phyloP scores from a whole-genome alignment of 2,888 invertebrate genomes.

The Molanna angustata region DNA sequence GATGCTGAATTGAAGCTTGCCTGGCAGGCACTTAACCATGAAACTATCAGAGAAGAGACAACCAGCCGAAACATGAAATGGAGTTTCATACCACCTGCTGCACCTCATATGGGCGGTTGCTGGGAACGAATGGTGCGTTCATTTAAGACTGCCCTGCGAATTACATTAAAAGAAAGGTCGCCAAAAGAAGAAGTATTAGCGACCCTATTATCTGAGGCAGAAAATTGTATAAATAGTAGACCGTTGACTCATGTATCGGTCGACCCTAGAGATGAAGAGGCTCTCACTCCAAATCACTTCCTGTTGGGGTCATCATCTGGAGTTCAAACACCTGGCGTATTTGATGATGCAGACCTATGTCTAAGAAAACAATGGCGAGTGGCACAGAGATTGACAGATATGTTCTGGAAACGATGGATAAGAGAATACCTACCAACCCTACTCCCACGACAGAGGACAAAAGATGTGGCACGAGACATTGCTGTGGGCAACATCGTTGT shows the following conservation, averaged over 20 bases:
- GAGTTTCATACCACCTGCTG: slow-evolving; percentile 33
- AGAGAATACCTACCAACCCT: slow-evolving; percentile 31
- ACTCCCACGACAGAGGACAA: slow-evolving; percentile 19
- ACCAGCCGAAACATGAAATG: slow-evolving; percentile 20
- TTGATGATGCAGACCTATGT: not conserved
- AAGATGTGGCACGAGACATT: not conserved
- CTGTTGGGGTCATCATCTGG: not conserved
- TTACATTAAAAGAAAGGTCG: slow-evolving; percentile 22
- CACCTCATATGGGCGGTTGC: slow-evolving; percentile 32
- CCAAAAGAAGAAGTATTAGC: too few species aligned
- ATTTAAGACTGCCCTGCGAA: slow-evolving; percentile 28
- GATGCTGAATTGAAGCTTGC: not conserved
- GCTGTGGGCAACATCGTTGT: slow-evolving; percentile 16
- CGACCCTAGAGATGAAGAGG: not conserved
- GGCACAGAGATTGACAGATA: not conserved
- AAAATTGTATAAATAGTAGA: not conserved
- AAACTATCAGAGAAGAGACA: not conserved
- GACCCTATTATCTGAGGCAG: too few species aligned
- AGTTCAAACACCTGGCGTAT: not conserved
- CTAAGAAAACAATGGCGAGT: slow-evolving; percentile 2
- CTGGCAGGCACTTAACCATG: not conserved
- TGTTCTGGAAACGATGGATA: slow-evolving; percentile 29
- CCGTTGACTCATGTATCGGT: slow-evolving; percentile 1
- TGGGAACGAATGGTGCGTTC: slow-evolving; percentile 34
- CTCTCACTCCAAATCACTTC: slow-evolving; percentile 1